Percentiles rank a stretch among this genome's conserved stretches.
phyloP scores from a whole-genome alignment of 1,140 invertebrate genomes.

The Heliconius melpomene region DNA sequence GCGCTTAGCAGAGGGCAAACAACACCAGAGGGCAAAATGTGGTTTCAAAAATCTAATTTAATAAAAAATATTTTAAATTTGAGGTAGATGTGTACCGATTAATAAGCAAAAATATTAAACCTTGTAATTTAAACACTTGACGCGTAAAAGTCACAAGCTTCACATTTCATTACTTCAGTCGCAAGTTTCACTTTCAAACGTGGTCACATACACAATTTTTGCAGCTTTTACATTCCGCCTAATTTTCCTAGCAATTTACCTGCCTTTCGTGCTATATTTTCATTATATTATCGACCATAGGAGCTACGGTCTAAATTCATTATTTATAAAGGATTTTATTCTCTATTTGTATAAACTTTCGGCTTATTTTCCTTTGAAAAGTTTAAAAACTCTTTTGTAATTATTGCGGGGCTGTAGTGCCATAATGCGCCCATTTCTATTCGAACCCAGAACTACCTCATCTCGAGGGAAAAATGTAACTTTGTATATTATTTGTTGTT shows the following conservation, averaged over 20 bases:
- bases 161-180: background rate
- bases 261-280: conserved; percentile 12
- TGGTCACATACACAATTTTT: background rate
- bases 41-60: too few species aligned
- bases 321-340: background rate
- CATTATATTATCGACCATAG: conserved; percentile 20
- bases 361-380: background rate
- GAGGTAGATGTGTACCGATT: too few species aligned
- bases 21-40: too few species aligned
- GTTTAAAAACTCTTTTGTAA: conserved; percentile 21
- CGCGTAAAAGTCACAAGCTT: background rate
- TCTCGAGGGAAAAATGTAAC: conserved; percentile 36
- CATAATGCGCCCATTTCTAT: conserved; percentile 39
- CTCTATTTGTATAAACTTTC: background rate
- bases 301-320: background rate
- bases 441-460: conserved; percentile 28
- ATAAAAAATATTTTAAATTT: too few species aligned
- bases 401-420: conserved; percentile 33
- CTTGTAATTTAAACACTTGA: background rate
- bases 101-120: background rate
- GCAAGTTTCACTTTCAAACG: background rate
- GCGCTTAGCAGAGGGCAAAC: too few species aligned
- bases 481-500: conserved; percentile 42
- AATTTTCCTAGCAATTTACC: conserved; percentile 18
- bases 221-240: conserved; percentile 9